Evolutionary conservation across 2,797 vertebrate genomes (phyloP).

Genomic region (Sebastes cheni): DNA sequence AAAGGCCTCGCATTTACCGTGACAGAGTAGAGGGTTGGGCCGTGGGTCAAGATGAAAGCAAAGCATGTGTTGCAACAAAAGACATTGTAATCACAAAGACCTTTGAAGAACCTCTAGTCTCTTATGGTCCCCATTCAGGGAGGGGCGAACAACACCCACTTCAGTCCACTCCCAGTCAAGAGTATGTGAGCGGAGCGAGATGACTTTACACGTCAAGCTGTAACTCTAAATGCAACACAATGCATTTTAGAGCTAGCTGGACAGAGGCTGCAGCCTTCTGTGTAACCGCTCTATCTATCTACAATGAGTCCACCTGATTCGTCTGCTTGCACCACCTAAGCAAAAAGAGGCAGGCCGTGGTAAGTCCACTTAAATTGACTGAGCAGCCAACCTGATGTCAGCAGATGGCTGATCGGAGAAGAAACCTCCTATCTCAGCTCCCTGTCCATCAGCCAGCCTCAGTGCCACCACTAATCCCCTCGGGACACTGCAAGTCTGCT

Average conservation of each 20-base stretch:
- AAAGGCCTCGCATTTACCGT: slow-evolving; percentile 28
- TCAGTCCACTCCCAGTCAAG: not conserved
- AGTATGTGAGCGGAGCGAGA: not conserved
- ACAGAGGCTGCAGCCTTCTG: not conserved
- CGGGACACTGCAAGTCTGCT: slow-evolving; percentile 1
- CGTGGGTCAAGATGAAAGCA: slow-evolving; percentile 54
- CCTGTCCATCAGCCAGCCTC: slow-evolving; percentile 51
- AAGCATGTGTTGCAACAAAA: slow-evolving; percentile 59
- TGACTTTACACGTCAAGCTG: slow-evolving; percentile 24
- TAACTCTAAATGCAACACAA: not conserved
- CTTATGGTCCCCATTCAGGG: slow-evolving; percentile 49
- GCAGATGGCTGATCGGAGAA: slow-evolving; percentile 63
- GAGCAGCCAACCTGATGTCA: slow-evolving; percentile 57
- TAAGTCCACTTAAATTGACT: slow-evolving; percentile 52
- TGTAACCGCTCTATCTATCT: not conserved
- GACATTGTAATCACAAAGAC: slow-evolving; percentile 54
- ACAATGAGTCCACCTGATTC: not conserved
- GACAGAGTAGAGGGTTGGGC: slow-evolving; percentile 45
- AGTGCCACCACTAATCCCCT: slow-evolving; percentile 39
- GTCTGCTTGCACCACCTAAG: slow-evolving; percentile 46
- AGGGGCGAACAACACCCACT: slow-evolving; percentile 37
- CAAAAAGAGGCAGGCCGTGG: slow-evolving; percentile 37
- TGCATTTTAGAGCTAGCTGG: not conserved
- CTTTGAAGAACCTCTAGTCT: slow-evolving; percentile 59
- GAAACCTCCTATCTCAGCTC: slow-evolving; percentile 70